Percentiles rank a stretch among this genome's conserved stretches.
phyloP scores from a whole-genome alignment of 2,113 vertebrate species.

The Ramphastos sulfuratus region DNA sequence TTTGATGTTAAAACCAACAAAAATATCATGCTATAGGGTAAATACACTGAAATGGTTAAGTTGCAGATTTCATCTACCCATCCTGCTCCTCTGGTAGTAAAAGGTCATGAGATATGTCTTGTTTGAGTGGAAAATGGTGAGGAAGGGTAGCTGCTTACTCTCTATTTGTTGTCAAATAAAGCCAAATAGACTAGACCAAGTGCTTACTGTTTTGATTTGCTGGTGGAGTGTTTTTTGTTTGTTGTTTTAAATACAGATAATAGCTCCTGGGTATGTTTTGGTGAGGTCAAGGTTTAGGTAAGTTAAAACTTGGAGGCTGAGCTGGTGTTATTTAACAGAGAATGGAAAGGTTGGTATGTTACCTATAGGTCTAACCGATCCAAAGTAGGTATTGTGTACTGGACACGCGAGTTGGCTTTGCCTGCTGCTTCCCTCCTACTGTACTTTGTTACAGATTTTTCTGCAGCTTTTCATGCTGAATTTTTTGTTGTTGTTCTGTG shows the following conservation, averaged over 20 bases:
- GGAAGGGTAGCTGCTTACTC: background rate
- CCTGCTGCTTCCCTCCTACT: background rate
- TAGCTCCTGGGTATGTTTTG: background rate
- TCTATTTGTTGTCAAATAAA: background rate
- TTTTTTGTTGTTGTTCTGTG: background rate
- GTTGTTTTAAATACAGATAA: background rate
- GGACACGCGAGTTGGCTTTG: background rate
- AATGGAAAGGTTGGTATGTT: fast-evolving
- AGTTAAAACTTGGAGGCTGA: background rate
- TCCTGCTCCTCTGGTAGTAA: background rate
- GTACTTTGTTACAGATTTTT: background rate
- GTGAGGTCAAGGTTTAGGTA: background rate
- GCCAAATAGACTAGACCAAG: background rate
- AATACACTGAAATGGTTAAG: background rate
- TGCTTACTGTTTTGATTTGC: background rate
- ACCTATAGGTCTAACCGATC: background rate
- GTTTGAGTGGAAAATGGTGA: background rate
- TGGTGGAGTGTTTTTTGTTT: background rate
- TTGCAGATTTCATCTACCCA: background rate
- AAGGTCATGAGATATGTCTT: background rate
- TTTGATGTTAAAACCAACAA: background rate
- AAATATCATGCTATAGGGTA: background rate
- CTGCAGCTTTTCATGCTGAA: background rate
- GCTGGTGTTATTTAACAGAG: background rate
- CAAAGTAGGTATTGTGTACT: background rate